These are phyloP conservation scores for Mastigias papua DNA, from an alignment of 30 jellyfish, hydroid and myxozoan genomes.

Conservation along the genomic window DNA sequence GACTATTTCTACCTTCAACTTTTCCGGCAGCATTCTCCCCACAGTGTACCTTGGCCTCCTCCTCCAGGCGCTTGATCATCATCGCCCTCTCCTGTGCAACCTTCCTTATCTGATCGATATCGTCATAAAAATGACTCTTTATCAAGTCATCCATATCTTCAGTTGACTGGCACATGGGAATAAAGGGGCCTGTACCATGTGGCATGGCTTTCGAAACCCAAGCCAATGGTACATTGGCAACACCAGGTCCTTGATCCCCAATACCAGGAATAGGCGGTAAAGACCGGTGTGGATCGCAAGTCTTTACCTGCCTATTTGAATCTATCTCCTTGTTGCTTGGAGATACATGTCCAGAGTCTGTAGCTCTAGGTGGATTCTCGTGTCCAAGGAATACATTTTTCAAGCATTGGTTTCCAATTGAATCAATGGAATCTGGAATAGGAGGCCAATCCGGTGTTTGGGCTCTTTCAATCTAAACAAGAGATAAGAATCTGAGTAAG, in stretches of 20 bases:
- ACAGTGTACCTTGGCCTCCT: constrained; percentile 27
- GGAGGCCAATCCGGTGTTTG: constrained; percentile 70
- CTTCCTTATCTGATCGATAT: constrained; percentile 71
- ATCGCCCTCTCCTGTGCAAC: constrained; percentile 69
- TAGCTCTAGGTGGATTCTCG: background rate
- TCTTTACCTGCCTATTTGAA: background rate
- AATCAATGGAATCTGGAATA: constrained; percentile 31
- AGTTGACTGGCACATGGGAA: constrained; percentile 55
- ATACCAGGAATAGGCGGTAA: constrained; percentile 70
- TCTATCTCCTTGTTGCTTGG: background rate
- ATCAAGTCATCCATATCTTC: constrained; percentile 62
- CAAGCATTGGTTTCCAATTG: background rate
- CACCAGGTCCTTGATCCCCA: constrained; percentile 1
- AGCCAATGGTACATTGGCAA: constrained; percentile 34
- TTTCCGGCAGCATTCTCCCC: constrained; percentile 5
- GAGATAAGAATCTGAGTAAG: too few relatives aligned
- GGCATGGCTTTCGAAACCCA: constrained; percentile 62
- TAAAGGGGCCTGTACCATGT: constrained; percentile 69
- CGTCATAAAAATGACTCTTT: constrained; percentile 78
- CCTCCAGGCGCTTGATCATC: constrained; percentile 72
- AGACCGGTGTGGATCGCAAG: constrained; percentile 51
- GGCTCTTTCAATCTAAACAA: constrained; percentile 13
- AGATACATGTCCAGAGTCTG: background rate
- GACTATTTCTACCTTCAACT: constrained; percentile 32
- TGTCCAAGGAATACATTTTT: constrained; percentile 1